Evolutionary conservation across 2,113 vertebrate genomes (phyloP).

Genomic region (Oenanthe oenanthe): DNA sequence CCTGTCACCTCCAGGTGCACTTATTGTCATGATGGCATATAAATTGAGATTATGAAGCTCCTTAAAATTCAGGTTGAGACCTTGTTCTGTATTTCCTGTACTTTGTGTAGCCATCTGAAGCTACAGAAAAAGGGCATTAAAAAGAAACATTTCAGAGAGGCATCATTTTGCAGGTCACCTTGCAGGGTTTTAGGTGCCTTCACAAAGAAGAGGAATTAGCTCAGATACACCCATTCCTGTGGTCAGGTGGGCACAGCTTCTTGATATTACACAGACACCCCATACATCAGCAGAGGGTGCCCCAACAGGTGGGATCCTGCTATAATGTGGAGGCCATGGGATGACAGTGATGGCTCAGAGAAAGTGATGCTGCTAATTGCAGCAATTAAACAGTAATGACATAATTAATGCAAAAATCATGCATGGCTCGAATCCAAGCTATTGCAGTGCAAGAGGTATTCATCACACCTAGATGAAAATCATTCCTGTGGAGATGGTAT

Average conservation of each 20-base stretch:
- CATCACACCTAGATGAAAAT: slow-evolving; percentile 23
- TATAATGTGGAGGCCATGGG: not conserved
- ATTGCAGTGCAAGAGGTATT: slow-evolving; percentile 19
- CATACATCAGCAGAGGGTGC: not conserved
- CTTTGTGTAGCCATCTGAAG: not conserved
- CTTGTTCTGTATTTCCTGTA: not conserved
- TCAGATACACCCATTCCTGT: not conserved
- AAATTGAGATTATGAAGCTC: not conserved
- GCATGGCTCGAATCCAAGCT: slow-evolving; percentile 41
- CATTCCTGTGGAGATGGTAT: not conserved
- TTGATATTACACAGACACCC: not conserved
- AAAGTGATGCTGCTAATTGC: slow-evolving; percentile 50
- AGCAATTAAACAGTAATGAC: slow-evolving; percentile 31
- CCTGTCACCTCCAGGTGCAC: not conserved
- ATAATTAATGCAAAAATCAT: slow-evolving; percentile 57
- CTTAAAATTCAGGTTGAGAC: not conserved
- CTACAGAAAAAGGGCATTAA: not conserved
- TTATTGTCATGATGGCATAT: not conserved
- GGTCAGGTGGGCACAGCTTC: not conserved
- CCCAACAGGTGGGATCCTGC: not conserved
- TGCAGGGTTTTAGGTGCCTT: not conserved
- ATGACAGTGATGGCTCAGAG: slow-evolving; percentile 40
- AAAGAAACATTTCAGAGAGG: not conserved
- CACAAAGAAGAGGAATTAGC: not conserved
- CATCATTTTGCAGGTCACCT: not conserved